Percentiles rank a stretch among this genome's conserved stretches.
Evolutionary conservation across 2,888 invertebrate genomes (phyloP).

Genomic region (Gymnoscelis rufifasciata): DNA sequence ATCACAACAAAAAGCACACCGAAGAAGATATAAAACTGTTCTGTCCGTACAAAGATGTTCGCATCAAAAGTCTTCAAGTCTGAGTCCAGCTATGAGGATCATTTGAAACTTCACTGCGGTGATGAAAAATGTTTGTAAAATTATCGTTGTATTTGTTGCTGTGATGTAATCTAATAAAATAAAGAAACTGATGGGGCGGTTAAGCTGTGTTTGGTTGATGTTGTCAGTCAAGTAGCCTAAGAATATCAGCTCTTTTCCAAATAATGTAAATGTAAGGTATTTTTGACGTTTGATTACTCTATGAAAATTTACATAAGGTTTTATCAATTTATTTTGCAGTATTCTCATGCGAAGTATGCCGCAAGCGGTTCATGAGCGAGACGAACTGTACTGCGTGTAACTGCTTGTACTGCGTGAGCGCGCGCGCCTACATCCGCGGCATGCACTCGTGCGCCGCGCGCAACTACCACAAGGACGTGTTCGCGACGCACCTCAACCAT

Average conservation of each 20-base stretch:
- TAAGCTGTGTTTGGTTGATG: too few relatives aligned
- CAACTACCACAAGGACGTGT: too few relatives aligned
- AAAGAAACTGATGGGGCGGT: too few relatives aligned
- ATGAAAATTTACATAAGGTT: too few relatives aligned
- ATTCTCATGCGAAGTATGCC: slow-evolving; percentile 73
- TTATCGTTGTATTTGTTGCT: too few relatives aligned
- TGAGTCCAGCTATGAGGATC: slow-evolving; percentile 39
- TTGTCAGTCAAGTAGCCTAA: too few relatives aligned
- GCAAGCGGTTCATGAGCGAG: slow-evolving; percentile 83
- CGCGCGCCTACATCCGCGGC: slow-evolving; percentile 87
- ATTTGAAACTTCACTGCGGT: slow-evolving; percentile 50
- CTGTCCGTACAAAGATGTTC: slow-evolving; percentile 42
- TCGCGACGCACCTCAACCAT: slow-evolving; percentile 66
- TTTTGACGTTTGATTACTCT: too few relatives aligned
- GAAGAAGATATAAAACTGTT: slow-evolving; percentile 40
- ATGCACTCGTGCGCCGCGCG: too few relatives aligned
- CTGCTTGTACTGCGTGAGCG: slow-evolving; percentile 84
- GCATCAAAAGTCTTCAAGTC: slow-evolving; percentile 42
- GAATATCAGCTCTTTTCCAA: too few relatives aligned
- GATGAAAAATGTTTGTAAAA: slow-evolving; percentile 40
- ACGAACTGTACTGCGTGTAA: slow-evolving; percentile 87
- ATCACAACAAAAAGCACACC: slow-evolving; percentile 49
- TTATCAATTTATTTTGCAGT: too few relatives aligned
- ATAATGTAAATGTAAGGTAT: too few relatives aligned
- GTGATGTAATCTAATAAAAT: too few relatives aligned